These are phyloP conservation scores for Argyra leucocephala DNA, from an alignment of 2,888 invertebrate species.

Conservation along the genomic window DNA sequence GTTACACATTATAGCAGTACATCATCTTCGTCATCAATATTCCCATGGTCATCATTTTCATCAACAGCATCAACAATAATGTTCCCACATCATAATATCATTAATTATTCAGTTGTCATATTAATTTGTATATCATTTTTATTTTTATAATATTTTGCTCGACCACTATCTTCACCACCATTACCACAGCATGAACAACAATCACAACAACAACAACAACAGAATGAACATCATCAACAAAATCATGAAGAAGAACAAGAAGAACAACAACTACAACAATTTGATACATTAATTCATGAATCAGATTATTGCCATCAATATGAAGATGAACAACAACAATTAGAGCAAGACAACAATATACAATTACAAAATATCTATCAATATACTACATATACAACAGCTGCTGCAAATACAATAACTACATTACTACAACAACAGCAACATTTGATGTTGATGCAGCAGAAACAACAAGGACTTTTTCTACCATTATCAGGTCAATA, in stretches of 20 bases:
- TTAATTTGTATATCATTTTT: constrained; percentile 2
- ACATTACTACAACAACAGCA: background rate
- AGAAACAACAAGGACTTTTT: too few species aligned
- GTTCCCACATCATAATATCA: constrained; percentile 1
- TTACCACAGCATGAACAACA: background rate
- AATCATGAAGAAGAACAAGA: background rate
- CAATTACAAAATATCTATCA: background rate
- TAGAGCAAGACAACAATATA: background rate
- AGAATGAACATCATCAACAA: background rate
- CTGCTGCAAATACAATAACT: background rate
- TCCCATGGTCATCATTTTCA: constrained; percentile 14
- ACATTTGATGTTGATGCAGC: background rate
- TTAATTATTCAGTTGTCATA: background rate
- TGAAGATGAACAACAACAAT: too few species aligned
- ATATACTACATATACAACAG: background rate
- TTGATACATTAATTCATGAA: background rate
- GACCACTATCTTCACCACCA: background rate
- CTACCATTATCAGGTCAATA: too few species aligned
- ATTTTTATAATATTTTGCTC: constrained; percentile 7
- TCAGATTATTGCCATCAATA: background rate
- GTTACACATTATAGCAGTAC: constrained; percentile 22
- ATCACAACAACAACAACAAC: background rate
- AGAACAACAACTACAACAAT: background rate
- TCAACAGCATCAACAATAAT: constrained; percentile 13
- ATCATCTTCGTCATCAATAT: constrained; percentile 14